phyloP scores from a whole-genome alignment of 2,888 invertebrate species.

The Leptothorax acervorum region DNA sequence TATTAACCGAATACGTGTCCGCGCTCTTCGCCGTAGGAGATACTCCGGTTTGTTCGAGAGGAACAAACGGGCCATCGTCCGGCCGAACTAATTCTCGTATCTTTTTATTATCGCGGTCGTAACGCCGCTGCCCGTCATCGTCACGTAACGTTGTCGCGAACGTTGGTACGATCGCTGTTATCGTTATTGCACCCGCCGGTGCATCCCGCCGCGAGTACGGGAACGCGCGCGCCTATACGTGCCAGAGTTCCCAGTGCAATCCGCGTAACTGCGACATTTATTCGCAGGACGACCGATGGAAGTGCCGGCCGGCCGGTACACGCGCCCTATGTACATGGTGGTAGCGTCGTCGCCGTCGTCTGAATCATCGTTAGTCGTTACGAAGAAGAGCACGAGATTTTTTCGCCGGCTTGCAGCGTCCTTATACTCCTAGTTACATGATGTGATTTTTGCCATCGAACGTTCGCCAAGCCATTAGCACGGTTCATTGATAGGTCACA shows the following conservation, averaged over 20 bases:
- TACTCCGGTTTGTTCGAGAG: not conserved
- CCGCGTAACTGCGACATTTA: conserved; percentile 59
- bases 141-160: conserved; percentile 56
- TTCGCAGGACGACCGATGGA: conserved; percentile 42
- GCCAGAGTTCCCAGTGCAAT: conserved; percentile 73
- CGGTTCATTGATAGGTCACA: not conserved
- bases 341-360: not conserved
- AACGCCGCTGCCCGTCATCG: conserved; percentile 62
- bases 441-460: not conserved
- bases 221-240: conserved; percentile 63
- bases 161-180: conserved; percentile 70
- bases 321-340: not conserved
- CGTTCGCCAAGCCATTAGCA: not conserved
- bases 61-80: conserved; percentile 16
- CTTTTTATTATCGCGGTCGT: conserved; percentile 66
- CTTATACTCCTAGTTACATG: not conserved
- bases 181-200: conserved; percentile 69
- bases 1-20: not conserved
- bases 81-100: conserved; percentile 44
- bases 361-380: conserved; percentile 44
- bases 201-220: conserved; percentile 39
- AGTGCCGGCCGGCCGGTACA: not conserved
- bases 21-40: not conserved
- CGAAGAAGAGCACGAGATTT: conserved; percentile 4
- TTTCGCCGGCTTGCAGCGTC: not conserved